Base-by-base conservation (phyloP, 2,113 vertebrate species). In the Sinocyclocheilus anophthalmus region DNA sequence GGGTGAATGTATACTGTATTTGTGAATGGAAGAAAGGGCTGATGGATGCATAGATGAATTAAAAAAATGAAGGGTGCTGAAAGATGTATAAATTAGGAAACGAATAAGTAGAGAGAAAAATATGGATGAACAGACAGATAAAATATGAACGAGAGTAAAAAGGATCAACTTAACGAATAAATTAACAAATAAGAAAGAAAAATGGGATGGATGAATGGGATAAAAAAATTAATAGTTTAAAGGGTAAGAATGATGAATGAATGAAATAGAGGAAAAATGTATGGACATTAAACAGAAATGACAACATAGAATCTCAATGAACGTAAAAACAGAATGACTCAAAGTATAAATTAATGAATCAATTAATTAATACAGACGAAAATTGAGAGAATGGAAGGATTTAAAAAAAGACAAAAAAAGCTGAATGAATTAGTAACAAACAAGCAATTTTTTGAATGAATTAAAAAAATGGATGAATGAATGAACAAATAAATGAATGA, bases 281-380 rank as follows among this genome's bases (percentile, higher is more conserved):
- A 53, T 53, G 72, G 84, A 87, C 82, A 42, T 63, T 57, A 39
- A 65, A 37, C 59, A 69, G 6, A 37, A 53, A 86, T 39, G 67
- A 70, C 39, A 50, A 30, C 45, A 24, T 22, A 79, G 55, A 24
- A 37, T 65, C 84, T 50, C 79, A 33, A 33, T 33, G 30, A 33
- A 33, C 20, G 16, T 59, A 67, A 83, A 73, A 63, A 48, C 5
- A 37, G n/a, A 76, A 83, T 39, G 53, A 72, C 10, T 5, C 4
- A 79, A 86, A 67, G 37, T 63, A 10, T 14, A 24, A 37, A 45
- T 45, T 0, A 76, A 50, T 26, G 5, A 4, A 78, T 20, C 76
- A 78, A 78, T 57, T 26, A 76, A 30, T 76, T 6, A 76, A 76
- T 76, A 53, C 13, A 26, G 42, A 16, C 1, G 45, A 42, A 50